These are phyloP conservation scores for Heliconius hermathena DNA, from an alignment of 1,140 invertebrate genomes.

Conservation along the genomic window DNA sequence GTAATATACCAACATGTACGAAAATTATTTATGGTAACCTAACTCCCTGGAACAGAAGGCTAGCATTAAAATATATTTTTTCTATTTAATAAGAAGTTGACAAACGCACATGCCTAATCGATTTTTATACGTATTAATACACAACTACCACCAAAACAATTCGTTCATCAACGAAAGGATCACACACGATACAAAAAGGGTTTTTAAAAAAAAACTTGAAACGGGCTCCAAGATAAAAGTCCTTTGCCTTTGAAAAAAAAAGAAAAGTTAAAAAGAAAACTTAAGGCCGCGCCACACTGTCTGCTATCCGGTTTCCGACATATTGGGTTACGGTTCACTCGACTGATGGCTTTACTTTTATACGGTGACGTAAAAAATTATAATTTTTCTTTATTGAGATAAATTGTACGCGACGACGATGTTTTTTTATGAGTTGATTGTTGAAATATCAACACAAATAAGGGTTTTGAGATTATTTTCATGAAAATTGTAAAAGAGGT, in stretches of 20 bases:
- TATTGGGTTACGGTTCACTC: constrained; percentile 74
- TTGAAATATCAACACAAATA: constrained; percentile 6
- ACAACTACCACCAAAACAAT: constrained; percentile 69
- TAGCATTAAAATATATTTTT: constrained; percentile 17
- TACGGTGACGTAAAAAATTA: constrained; percentile 71
- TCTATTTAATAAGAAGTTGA: constrained; percentile 30
- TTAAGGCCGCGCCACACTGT: constrained; percentile 79
- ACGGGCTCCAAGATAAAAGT: constrained; percentile 68
- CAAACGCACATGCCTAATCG: constrained; percentile 50
- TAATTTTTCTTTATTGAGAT: constrained; percentile 75
- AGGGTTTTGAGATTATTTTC: neutral
- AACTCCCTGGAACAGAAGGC: neutral
- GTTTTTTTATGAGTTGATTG: constrained; percentile 53
- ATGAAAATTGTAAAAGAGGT: neutral
- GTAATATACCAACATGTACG: neutral
- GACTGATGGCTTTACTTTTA: constrained; percentile 70
- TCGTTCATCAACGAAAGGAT: constrained; percentile 69
- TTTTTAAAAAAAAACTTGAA: constrained; percentile 57
- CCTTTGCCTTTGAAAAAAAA: constrained; percentile 69
- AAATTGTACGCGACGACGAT: constrained; percentile 55
- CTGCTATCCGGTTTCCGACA: constrained; percentile 78
- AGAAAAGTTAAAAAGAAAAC: constrained; percentile 74
- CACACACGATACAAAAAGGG: constrained; percentile 75
- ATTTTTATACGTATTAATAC: constrained; percentile 47
- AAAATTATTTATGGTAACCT: neutral